Evolutionary conservation across 1,140 invertebrate species (phyloP).

Genomic region (Telenomus remus): DNA sequence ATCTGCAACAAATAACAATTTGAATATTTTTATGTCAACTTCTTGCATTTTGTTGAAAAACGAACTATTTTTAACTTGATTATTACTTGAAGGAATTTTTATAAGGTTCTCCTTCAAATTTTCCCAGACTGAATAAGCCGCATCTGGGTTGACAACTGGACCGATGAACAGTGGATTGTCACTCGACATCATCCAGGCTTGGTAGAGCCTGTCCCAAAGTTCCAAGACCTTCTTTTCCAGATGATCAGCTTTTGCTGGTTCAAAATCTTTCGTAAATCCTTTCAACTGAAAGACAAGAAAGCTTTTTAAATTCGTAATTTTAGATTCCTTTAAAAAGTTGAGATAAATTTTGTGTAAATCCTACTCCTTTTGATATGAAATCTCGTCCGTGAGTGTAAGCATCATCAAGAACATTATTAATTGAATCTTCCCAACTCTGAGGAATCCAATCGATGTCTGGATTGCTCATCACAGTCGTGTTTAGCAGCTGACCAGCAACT

Average conservation of each 20-base stretch:
- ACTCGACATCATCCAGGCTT: slow-evolving; percentile 88
- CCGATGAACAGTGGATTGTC: slow-evolving; percentile 77
- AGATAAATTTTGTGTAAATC: slow-evolving; percentile 11
- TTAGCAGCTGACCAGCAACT: slow-evolving; percentile 91
- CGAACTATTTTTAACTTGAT: no score
- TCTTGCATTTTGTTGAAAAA: no score
- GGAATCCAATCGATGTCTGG: slow-evolving; percentile 83
- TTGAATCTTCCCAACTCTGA: slow-evolving; percentile 83
- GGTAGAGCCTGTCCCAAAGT: slow-evolving; percentile 94
- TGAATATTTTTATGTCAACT: no score
- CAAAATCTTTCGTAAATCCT: slow-evolving; percentile 86
- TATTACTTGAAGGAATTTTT: slow-evolving; percentile 78
- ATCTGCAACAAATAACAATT: slow-evolving; percentile 19
- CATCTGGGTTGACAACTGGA: slow-evolving; percentile 79
- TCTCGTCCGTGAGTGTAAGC: slow-evolving; percentile 92
- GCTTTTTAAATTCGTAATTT: slow-evolving; percentile 18
- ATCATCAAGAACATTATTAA: slow-evolving; percentile 93
- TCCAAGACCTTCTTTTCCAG: slow-evolving; percentile 94
- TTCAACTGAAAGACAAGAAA: slow-evolving; percentile 77
- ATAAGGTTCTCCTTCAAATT: slow-evolving; percentile 82
- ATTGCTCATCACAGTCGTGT: slow-evolving; percentile 91
- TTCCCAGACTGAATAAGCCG: slow-evolving; percentile 81
- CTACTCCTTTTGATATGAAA: slow-evolving; percentile 87
- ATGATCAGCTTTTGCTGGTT: slow-evolving; percentile 86
- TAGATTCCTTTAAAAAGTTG: slow-evolving; percentile 2